Evolutionary conservation across 2,113 vertebrate genomes (phyloP).

Genomic region (Sardina pilchardus): DNA sequence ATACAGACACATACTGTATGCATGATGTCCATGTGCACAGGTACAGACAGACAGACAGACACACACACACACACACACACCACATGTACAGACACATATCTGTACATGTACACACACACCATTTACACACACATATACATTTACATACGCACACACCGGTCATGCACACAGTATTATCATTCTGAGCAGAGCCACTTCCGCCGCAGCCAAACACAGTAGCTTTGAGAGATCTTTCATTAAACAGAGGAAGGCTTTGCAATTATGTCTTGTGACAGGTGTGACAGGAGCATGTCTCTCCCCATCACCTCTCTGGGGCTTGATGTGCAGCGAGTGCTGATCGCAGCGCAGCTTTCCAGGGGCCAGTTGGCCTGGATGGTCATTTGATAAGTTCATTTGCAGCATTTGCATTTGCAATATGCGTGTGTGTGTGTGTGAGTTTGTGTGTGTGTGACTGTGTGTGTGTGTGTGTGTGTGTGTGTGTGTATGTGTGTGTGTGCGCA

Average conservation of each 20-base stretch:
- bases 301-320: neutral
- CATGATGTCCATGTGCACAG: constrained; percentile 6
- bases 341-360: neutral
- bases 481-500: neutral
- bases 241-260: constrained; percentile 1
- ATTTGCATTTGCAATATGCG: neutral
- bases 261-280: constrained; percentile 8
- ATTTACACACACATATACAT: neutral
- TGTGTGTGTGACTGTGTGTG: neutral
- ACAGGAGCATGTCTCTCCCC: constrained; percentile 3
- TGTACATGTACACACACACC: neutral
- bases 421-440: neutral
- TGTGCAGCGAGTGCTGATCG: neutral
- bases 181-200: neutral
- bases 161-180: neutral
- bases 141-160: neutral
- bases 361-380: constrained; percentile 7
- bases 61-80: neutral
- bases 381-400: constrained; percentile 8
- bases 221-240: constrained; percentile 11
- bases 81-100: neutral
- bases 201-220: neutral
- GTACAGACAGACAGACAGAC: neutral
- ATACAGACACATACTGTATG: neutral
- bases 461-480: neutral